Conservation (phyloP, 2,113 vertebrate species). For the Tursiops truncatus region DNA sequence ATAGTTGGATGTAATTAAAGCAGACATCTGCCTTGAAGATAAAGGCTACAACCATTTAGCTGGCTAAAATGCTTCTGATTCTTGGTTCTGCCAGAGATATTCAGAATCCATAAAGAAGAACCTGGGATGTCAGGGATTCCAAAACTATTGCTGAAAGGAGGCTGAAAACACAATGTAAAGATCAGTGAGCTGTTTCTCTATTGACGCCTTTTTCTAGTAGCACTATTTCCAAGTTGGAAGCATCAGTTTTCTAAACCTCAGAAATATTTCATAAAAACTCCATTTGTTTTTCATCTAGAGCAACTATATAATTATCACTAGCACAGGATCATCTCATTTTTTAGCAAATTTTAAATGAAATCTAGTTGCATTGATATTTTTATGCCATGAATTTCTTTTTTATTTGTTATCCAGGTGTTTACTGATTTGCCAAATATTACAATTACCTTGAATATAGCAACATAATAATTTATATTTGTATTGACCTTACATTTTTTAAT, state of each 20-base stretch:
- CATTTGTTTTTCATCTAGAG: background rate
- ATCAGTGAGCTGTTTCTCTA: constrained; percentile 20
- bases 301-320: background rate
- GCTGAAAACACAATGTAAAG: constrained; percentile 21
- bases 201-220: constrained; percentile 33
- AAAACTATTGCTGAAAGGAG: background rate
- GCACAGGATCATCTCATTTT: background rate
- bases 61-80: constrained; percentile 38
- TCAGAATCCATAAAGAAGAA: constrained; percentile 20
- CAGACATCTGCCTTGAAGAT: background rate
- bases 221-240: constrained; percentile 19
- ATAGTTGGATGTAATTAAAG: constrained; percentile 21
- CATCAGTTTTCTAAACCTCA: constrained; percentile 29
- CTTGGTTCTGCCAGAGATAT: background rate
- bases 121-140: background rate
- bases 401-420: background rate
- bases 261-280: constrained; percentile 21
- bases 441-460: background rate
- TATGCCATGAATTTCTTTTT: background rate
- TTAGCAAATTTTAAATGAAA: constrained; percentile 6
- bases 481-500: background rate
- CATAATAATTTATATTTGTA: background rate
- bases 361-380: background rate
- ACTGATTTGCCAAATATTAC: background rate
- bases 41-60: background rate